Conservation (phyloP, 2,888 invertebrate genomes). For the Neoscelio sp. region DNA sequence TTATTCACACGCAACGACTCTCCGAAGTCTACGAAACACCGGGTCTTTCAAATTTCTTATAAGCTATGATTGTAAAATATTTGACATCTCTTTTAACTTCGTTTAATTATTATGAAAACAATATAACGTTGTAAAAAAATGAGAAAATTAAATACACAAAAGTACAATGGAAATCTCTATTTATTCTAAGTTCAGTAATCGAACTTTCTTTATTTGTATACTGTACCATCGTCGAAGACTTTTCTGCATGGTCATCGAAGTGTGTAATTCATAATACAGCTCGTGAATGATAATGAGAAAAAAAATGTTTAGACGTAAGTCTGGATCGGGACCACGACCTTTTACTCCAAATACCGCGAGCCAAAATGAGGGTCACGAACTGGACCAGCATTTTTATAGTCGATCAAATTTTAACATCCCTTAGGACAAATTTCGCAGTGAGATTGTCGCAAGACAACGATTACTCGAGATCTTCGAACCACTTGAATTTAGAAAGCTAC, state of each 20-base stretch:
- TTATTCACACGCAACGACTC: slow-evolving; percentile 52
- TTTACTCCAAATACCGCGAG: slow-evolving; percentile 12
- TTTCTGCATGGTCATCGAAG: slow-evolving; percentile 28
- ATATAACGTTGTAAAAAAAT: background rate
- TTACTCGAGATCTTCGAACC: slow-evolving; percentile 6
- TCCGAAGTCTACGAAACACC: slow-evolving; percentile 1
- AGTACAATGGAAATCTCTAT: slow-evolving; percentile 25
- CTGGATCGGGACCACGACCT: background rate
- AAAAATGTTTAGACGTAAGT: background rate
- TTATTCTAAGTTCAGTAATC: slow-evolving; percentile 19
- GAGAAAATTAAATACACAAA: slow-evolving; percentile 24
- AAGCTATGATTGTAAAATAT: slow-evolving; percentile 27
- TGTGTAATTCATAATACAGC: slow-evolving; percentile 14
- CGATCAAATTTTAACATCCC: background rate
- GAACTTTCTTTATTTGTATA: slow-evolving; percentile 38
- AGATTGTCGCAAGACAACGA: slow-evolving; percentile 14
- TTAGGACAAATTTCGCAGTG: background rate
- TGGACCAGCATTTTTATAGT: background rate
- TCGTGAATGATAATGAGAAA: slow-evolving; percentile 13
- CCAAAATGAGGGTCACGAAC: slow-evolving; percentile 8
- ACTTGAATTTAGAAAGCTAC: slow-evolving; percentile 37
- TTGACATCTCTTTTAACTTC: slow-evolving; percentile 15
- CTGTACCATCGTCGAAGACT: background rate
- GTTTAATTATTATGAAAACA: slow-evolving; percentile 13
- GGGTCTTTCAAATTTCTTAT: slow-evolving; percentile 26